Conservation (phyloP, 2,888 invertebrate species). For the Cepaea hortensis region DNA sequence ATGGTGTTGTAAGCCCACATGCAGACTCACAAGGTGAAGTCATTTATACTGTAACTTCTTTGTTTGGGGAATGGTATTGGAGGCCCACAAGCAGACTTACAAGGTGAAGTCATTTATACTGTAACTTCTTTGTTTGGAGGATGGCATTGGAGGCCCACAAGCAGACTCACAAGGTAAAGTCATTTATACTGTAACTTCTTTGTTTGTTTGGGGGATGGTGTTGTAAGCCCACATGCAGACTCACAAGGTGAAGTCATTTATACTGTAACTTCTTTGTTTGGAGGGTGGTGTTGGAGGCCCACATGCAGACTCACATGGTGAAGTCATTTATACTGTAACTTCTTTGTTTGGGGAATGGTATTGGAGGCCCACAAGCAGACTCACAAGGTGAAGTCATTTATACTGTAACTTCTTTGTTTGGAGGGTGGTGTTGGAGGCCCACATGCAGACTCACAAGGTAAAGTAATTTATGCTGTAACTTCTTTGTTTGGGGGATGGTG, state of each 20-base stretch:
- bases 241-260: constrained; percentile 53
- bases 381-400: constrained; percentile 53
- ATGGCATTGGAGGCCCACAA: constrained; percentile 78
- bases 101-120: constrained; percentile 20
- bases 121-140: too few species aligned
- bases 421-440: constrained; percentile 76
- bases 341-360: too few species aligned
- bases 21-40: constrained; percentile 57
- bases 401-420: not conserved
- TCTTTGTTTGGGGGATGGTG: too few species aligned
- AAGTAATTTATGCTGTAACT: not conserved
- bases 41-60: not conserved
- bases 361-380: constrained; percentile 77
- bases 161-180: constrained; percentile 57
- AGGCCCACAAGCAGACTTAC: constrained; percentile 75
- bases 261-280: too few species aligned
- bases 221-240: constrained; percentile 77
- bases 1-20: constrained; percentile 77
- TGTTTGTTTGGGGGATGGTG: constrained; percentile 51
- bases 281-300: constrained; percentile 76
- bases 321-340: not conserved
- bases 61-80: constrained; percentile 67
- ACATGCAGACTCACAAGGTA: constrained; percentile 67
- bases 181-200: not conserved
- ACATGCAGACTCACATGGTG: constrained; percentile 67